phyloP scores from a whole-genome alignment of 2,888 invertebrate species.

The Drosophila prolongata region DNA sequence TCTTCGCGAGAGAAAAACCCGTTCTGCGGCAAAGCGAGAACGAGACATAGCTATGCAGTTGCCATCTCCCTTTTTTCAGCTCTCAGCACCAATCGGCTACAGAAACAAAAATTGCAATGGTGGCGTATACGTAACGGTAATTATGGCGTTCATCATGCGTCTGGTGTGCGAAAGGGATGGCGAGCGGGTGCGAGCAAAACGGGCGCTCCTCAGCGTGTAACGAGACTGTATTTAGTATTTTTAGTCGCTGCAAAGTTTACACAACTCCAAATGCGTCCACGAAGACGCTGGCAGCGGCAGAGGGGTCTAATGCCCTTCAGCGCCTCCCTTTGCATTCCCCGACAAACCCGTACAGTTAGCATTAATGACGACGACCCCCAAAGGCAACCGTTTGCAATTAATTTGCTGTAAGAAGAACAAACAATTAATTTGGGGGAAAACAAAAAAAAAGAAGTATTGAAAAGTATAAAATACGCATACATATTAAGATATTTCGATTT shows the following conservation, averaged over 20 bases:
- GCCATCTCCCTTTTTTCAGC: slow-evolving; percentile 41
- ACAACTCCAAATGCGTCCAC: slow-evolving; percentile 61
- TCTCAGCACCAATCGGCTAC: slow-evolving; percentile 73
- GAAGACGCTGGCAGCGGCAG: slow-evolving; percentile 38
- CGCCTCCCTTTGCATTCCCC: not conserved
- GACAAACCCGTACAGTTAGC: slow-evolving; percentile 7
- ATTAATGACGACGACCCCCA: too few species aligned
- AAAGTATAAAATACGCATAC: not conserved
- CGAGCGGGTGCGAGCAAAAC: slow-evolving; percentile 38
- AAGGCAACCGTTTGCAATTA: slow-evolving; percentile 79
- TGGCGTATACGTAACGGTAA: slow-evolving; percentile 83
- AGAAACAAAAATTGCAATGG: slow-evolving; percentile 81
- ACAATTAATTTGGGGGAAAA: slow-evolving; percentile 68
- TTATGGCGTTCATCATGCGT: slow-evolving; percentile 84
- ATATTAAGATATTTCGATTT: slow-evolving; percentile 41
- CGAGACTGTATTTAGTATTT: slow-evolving; percentile 83
- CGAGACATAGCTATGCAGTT: not conserved
- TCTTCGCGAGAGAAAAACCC: slow-evolving; percentile 43
- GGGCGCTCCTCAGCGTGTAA: slow-evolving; percentile 77
- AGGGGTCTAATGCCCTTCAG: slow-evolving; percentile 5
- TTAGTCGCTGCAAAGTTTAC: slow-evolving; percentile 75
- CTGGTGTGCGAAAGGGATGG: slow-evolving; percentile 58
- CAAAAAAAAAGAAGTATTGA: slow-evolving; percentile 15
- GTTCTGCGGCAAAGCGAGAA: slow-evolving; percentile 31
- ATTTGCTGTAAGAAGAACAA: slow-evolving; percentile 75